Conservation (phyloP, 2,888 invertebrate species). For the Ernsta delagoae region DNA sequence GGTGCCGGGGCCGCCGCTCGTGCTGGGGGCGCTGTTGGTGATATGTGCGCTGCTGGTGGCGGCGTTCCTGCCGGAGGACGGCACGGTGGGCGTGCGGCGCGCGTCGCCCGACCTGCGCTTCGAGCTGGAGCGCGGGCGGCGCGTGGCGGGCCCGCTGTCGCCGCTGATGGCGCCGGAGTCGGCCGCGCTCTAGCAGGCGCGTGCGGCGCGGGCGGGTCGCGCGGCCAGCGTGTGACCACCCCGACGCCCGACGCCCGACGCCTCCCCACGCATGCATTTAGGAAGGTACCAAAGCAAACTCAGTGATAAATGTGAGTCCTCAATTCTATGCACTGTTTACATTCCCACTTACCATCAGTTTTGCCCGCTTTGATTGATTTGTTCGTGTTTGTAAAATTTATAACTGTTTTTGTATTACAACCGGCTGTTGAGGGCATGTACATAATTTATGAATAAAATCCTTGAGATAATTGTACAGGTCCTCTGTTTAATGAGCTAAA, state of each 20-base stretch:
- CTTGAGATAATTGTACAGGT: constrained; percentile 58
- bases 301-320: constrained; percentile 60
- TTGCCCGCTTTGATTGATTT: constrained; percentile 54
- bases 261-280: constrained; percentile 62
- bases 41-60: constrained; percentile 89
- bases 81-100: constrained; percentile 64
- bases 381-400: constrained; percentile 73
- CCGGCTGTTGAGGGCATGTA: constrained; percentile 62
- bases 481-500: constrained; percentile 51
- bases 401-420: constrained; percentile 69
- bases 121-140: constrained; percentile 91
- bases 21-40: no score
- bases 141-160: constrained; percentile 90
- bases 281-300: constrained; percentile 73
- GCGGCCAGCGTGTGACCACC: constrained; percentile 76
- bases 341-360: constrained; percentile 59
- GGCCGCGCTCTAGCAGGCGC: constrained; percentile 88
- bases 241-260: constrained; percentile 46
- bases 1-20: no score
- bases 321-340: constrained; percentile 56
- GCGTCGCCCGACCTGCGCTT: constrained; percentile 91
- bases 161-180: constrained; percentile 92
- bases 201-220: constrained; percentile 67
- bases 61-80: constrained; percentile 92
- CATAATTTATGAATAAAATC: constrained; percentile 64